Conservation (phyloP, 2,113 vertebrate species). For the Cromileptes altivelis region DNA sequence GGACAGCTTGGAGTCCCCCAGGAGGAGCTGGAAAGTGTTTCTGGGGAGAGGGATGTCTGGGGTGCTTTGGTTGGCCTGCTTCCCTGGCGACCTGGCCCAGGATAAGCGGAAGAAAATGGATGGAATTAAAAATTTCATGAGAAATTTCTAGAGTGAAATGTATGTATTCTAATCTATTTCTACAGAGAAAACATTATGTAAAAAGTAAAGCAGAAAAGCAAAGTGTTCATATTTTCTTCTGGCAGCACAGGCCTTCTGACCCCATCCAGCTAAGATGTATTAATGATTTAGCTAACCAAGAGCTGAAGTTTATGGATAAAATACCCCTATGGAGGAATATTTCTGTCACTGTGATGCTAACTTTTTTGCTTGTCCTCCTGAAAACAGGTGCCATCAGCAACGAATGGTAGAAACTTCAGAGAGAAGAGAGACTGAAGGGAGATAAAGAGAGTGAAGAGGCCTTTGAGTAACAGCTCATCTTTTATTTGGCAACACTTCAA, state of each 20-base stretch:
- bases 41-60: too few species aligned
- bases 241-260: neutral
- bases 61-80: too few species aligned
- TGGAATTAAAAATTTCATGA: neutral
- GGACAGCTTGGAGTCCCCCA: too few species aligned
- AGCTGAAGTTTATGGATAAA: conserved; percentile 5
- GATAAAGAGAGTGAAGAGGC: conserved; percentile 67
- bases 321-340: neutral
- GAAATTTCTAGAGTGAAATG: too few species aligned
- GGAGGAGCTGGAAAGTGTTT: too few species aligned
- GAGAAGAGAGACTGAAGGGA: conserved; percentile 54
- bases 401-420: conserved; percentile 63
- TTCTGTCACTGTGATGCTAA: conserved; percentile 22
- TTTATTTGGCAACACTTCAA: conserved; percentile 80
- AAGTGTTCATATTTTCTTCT: neutral
- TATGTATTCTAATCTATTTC: too few species aligned
- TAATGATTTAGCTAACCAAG: conserved; percentile 18
- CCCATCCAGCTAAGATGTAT: neutral
- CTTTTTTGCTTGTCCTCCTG: conserved; percentile 39
- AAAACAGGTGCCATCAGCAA: conserved; percentile 74
- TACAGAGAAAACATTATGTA: too few species aligned
- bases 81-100: too few species aligned
- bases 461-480: conserved; percentile 77
- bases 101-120: too few species aligned
- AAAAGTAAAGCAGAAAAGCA: neutral